These are phyloP conservation scores for Hypotaenidia philippensis DNA, from an alignment of 2,797 vertebrate species.

Conservation along the genomic window DNA sequence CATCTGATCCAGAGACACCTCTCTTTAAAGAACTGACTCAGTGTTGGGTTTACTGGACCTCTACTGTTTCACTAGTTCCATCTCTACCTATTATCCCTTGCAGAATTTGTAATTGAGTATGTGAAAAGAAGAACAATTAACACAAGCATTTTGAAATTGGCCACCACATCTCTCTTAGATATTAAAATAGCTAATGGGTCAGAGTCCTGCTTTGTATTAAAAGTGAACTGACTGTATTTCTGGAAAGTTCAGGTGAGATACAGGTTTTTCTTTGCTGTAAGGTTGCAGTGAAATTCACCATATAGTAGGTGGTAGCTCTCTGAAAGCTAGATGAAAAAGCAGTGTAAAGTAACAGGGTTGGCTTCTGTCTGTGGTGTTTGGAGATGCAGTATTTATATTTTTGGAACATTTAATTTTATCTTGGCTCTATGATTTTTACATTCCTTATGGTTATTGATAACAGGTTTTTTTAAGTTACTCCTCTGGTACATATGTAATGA, in stretches of 20 bases:
- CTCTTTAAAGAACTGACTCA: neutral
- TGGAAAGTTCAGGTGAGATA: neutral
- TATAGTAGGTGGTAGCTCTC: neutral
- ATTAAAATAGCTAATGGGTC: neutral
- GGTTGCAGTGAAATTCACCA: neutral
- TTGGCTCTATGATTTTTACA: neutral
- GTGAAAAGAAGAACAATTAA: neutral
- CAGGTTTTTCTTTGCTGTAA: neutral
- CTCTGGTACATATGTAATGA: neutral
- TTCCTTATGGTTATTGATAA: neutral
- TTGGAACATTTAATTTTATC: neutral
- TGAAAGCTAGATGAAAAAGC: neutral
- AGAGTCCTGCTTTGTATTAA: neutral
- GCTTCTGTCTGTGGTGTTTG: neutral
- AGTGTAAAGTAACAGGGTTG: neutral
- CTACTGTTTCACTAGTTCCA: rapidly evolving
- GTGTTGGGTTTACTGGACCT: neutral
- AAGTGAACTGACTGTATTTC: neutral
- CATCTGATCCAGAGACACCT: neutral
- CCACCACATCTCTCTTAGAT: neutral
- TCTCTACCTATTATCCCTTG: neutral
- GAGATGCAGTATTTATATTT: neutral
- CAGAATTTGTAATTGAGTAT: neutral
- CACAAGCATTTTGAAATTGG: neutral
- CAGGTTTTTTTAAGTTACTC: neutral